Evolutionary conservation across 2,113 vertebrate genomes (phyloP).

Genomic region (Phaetusa simplex): DNA sequence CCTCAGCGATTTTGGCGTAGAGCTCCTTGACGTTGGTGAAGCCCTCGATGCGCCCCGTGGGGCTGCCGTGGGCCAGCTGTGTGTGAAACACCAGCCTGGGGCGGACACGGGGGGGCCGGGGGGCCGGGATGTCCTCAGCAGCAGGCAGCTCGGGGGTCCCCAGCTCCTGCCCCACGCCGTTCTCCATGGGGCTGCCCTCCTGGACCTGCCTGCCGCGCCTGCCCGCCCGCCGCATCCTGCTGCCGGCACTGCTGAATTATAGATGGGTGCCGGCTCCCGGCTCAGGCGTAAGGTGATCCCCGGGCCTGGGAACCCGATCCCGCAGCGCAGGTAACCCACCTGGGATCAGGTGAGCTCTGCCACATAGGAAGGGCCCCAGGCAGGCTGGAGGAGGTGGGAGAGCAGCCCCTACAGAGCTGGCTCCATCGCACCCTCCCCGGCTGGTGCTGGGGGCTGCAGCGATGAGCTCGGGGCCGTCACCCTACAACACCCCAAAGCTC

Average conservation of each 20-base stretch:
- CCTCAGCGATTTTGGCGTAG: slow-evolving; percentile 94
- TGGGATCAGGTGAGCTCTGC: slow-evolving; percentile 1
- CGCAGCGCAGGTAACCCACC: slow-evolving; percentile 49
- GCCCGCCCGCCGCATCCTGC: slow-evolving; percentile 62
- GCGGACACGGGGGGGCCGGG: slow-evolving; percentile 66
- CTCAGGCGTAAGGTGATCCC: slow-evolving; percentile 73
- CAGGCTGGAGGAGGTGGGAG: not conserved
- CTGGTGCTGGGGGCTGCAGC: rapidly evolving
- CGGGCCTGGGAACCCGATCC: slow-evolving; percentile 71
- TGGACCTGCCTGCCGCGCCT: slow-evolving; percentile 48
- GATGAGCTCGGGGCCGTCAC: rapidly evolving
- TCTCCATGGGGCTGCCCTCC: slow-evolving; percentile 76
- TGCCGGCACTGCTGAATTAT: slow-evolving; percentile 77
- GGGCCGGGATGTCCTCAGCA: slow-evolving; percentile 47
- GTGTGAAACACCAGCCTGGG: slow-evolving; percentile 92
- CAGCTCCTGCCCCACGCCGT: slow-evolving; percentile 50
- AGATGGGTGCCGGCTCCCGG: slow-evolving; percentile 70
- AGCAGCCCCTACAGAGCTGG: rapidly evolving
- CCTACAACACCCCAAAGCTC: no score
- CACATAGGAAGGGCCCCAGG: rapidly evolving
- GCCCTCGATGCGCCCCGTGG: slow-evolving; percentile 91
- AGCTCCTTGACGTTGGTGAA: slow-evolving; percentile 98
- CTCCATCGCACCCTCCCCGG: rapidly evolving
- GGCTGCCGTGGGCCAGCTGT: slow-evolving; percentile 95
- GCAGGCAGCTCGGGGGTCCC: slow-evolving; percentile 25